Base-by-base conservation (phyloP, 2,797 vertebrate genomes). In the Ispidina lecontei region DNA sequence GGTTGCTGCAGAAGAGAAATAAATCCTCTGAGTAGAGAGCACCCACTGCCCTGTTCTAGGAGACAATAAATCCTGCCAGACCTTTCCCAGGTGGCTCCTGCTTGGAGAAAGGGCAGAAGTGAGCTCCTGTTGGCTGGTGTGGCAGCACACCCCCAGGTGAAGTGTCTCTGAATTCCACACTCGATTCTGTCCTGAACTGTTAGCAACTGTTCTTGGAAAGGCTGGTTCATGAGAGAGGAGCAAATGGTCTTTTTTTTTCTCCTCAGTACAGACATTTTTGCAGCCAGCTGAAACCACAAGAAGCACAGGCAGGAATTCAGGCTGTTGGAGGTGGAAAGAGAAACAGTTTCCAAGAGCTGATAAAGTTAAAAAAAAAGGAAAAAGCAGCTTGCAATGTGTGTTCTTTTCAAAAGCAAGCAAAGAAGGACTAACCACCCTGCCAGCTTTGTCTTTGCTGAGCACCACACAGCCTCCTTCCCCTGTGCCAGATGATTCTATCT, bases 271-370 rank as follows among this genome's bases (percentile, higher is more conserved):
- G 68, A 23, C 67, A 14, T 64, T 46, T 59, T 37, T 64, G 31
- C 73, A 88, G 91, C 86, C 83, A 93, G 89, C 74, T 93, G 92
- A 91, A 94, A 73, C 41, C 83, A 84, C 80, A 89, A 89, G 89
- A 78, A 81, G 25, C 1, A 1, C 1, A 3, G 86, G 90, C 91
- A 90, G 63, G 70, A 74, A 75, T 91, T 95, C 86, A 89, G 77
- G 67, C 67, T 69, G 28, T 74, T 90, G 91, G 92, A 93, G 80
- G 60, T 69, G 43, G 77, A 88, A 54, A 55, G 46, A 65, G 37
- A 47, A 28, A 29, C 33, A 26, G 74, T 41, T 90, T 82, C 89
- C 86, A 93, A 90, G 59, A 84, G n/a, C 14, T 47, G 41, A 62
- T 65, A 20, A 29, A 74, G 78, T 37, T 37, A 63, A 1, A 20